Evolutionary conservation across 2,888 invertebrate species (phyloP).

Genomic region (Hirtodrosophila confusa): DNA sequence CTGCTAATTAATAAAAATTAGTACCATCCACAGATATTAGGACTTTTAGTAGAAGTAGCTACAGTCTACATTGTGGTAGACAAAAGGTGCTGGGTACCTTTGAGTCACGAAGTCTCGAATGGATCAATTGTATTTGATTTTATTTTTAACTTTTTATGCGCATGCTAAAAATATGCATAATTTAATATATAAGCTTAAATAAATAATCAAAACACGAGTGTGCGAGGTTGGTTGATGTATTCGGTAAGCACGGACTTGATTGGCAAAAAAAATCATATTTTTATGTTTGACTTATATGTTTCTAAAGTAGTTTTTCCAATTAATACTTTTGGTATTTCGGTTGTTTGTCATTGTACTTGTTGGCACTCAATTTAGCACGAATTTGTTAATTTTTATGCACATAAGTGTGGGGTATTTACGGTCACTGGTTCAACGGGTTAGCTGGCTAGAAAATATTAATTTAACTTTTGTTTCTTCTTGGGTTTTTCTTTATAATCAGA

Average conservation of each 20-base stretch:
- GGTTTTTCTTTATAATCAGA: no score
- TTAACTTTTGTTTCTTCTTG: no score
- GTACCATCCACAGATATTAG: no score
- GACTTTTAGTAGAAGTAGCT: no score
- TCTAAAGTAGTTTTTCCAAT: slow-evolving; percentile 4
- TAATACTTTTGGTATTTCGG: slow-evolving; percentile 10
- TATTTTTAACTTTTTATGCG: slow-evolving; percentile 8
- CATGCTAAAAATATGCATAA: slow-evolving; percentile 22
- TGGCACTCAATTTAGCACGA: slow-evolving; percentile 58
- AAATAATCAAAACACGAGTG: slow-evolving; percentile 26
- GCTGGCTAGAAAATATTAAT: no score
- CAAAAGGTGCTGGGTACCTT: neutral
- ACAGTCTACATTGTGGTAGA: no score
- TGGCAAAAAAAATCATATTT: slow-evolving; percentile 5
- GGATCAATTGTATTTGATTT: neutral
- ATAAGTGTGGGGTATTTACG: no score
- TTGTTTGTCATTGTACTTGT: slow-evolving; percentile 45
- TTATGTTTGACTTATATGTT: slow-evolving; percentile 15
- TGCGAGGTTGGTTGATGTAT: slow-evolving; percentile 9
- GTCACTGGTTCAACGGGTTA: no score
- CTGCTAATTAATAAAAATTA: no score
- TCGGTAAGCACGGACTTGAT: slow-evolving; percentile 11
- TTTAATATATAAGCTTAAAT: slow-evolving; percentile 12
- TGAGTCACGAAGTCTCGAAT: neutral
- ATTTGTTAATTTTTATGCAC: slow-evolving; percentile 28